A percentile compares a stretch with the other conserved stretches of the same genome.
Conservation (phyloP, 1,140 invertebrate genomes). For the Cryptotermes secundus region DNA sequence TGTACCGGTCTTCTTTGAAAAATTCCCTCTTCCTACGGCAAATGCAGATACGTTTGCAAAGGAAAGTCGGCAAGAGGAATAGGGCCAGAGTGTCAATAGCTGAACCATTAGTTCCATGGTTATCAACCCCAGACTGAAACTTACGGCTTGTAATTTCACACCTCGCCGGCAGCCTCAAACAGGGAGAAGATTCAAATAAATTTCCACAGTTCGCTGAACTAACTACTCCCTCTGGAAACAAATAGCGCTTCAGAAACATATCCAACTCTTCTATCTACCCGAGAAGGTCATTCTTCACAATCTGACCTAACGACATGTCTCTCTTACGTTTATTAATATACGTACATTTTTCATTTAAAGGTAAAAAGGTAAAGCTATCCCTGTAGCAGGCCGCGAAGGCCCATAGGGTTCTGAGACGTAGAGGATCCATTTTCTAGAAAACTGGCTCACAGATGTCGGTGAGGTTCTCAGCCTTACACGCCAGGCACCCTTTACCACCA, state of each 20-base stretch:
- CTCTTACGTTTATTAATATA: no score
- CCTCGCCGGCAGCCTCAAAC: neutral
- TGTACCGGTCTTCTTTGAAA: neutral
- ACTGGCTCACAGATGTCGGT: no score
- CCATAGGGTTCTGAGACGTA: no score
- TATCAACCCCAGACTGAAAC: neutral
- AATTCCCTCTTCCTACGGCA: neutral
- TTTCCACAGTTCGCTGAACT: neutral
- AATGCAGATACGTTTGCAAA: neutral
- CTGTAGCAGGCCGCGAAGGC: no score
- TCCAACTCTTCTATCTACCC: neutral
- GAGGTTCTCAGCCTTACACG: no score
- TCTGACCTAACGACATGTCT: no score
- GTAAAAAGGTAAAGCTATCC: no score
- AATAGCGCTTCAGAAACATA: neutral
- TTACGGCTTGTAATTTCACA: conserved; percentile 20
- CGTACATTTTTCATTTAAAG: no score
- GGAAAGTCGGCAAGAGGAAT: no score
- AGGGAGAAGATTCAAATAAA: neutral
- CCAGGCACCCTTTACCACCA: no score
- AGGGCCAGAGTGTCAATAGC: neutral
- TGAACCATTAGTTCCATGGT: neutral
- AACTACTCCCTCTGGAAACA: neutral
- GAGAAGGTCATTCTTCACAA: no score
- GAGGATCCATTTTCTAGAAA: no score